A percentile compares a stretch with the other conserved stretches of the same genome.
These are phyloP conservation scores for Sclerurus mexicanus DNA, from an alignment of 2,113 vertebrate species.

Conservation along the genomic window DNA sequence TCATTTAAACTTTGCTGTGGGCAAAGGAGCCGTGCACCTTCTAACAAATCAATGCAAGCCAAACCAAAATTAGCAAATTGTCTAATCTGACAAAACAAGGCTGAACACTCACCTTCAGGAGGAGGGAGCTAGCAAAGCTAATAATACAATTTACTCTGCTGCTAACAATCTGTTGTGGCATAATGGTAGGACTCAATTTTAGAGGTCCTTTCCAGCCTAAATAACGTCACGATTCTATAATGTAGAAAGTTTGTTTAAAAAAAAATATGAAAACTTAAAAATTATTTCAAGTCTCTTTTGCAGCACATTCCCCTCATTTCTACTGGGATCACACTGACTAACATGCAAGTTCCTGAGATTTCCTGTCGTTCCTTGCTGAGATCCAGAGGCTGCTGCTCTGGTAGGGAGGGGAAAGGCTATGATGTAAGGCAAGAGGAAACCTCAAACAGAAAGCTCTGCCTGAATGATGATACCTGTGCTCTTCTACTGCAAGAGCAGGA, in stretches of 20 bases:
- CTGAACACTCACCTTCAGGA: conserved; percentile 42
- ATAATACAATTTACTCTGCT: conserved; percentile 29
- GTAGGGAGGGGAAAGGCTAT: background rate
- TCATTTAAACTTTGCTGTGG: conserved; percentile 1
- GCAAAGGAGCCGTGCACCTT: background rate
- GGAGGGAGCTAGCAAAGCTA: conserved; percentile 48
- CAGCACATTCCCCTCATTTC: background rate
- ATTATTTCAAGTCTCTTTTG: background rate
- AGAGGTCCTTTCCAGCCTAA: background rate
- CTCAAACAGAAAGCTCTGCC: background rate
- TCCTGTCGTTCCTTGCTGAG: background rate
- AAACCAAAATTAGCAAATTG: conserved; percentile 53
- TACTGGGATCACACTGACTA: accelerated
- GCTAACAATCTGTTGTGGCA: conserved; percentile 45
- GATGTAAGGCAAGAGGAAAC: background rate
- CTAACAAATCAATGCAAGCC: conserved; percentile 21
- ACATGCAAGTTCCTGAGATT: background rate
- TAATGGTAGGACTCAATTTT: background rate
- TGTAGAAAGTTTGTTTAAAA: accelerated
- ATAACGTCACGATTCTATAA: background rate
- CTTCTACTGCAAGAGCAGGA: background rate
- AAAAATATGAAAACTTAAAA: background rate
- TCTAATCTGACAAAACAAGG: conserved; percentile 49
- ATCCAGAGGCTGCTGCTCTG: background rate
- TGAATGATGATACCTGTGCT: no score